Base-by-base conservation (phyloP, 2,113 vertebrate species). In the Aptenodytes forsteri region DNA sequence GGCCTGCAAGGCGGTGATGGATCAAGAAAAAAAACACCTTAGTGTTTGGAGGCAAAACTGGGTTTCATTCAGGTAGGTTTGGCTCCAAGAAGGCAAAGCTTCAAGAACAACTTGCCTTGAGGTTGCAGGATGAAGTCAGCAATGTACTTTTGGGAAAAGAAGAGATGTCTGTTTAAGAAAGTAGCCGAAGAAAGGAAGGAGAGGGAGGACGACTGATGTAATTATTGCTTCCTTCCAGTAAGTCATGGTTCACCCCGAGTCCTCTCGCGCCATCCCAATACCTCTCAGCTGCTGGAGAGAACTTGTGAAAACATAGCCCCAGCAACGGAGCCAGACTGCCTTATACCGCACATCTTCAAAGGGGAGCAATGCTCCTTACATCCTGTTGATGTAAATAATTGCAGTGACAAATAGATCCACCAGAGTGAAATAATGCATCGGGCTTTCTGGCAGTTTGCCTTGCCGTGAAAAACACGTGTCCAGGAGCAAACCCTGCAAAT, bases 241-340 rank as follows among this genome's bases (percentile, higher is more conserved):
- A 83, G 25, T 26, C 0, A 0, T 32, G 25, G 11, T 56, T 83
- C 49, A 30, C 2, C 3, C 7, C 3, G 5, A 27, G 26, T 17
- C 20, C 6, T 77, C 20, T 71, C 1, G 0, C 2, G 2, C 29
- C 17, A 44, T 76, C 29, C 10, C n/a, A 42, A 0, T 62, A 34
- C 12, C 7, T 55, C 34, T 50, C 38, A 67, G n/a, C 19, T 78
- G 25, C 29, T 71, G 64, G 20, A 54, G 10, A 26, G 16, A 64
- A 12, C 20, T 59, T 66, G 3, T 0, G 15, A 30, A 71, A 83
- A 13, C 34, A 22, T 8, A 67, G 22, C 13, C 22, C 2, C 23
- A n/a, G 29, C 15, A 66, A 5, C 18, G 8, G 21, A 88, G 27
- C 29, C 17, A 12, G 27, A 23, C 34, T 69, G 34, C 25, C 44